Evolutionary conservation across 2,113 vertebrate genomes (phyloP).

Genomic region (Melanerpes formicivorus): DNA sequence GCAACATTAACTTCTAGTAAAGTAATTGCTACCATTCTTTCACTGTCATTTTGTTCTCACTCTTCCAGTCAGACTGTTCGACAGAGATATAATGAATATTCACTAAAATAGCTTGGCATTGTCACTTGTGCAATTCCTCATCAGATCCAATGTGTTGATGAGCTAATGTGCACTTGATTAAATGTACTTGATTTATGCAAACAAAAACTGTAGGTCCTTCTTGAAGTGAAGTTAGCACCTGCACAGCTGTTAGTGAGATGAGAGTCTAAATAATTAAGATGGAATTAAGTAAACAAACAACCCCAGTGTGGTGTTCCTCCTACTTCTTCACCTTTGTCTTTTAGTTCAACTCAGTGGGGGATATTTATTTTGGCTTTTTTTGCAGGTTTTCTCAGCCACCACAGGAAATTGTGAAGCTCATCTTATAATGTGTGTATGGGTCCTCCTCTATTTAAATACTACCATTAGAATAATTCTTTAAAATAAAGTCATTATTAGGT

Average conservation of each 20-base stretch:
- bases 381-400: not conserved
- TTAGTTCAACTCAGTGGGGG: not conserved
- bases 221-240: constrained; percentile 51
- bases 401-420: not conserved
- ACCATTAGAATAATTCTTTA: not conserved
- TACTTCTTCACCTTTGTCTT: constrained; percentile 12
- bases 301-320: not conserved
- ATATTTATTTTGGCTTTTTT: constrained; percentile 3
- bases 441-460: not conserved
- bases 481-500: not conserved
- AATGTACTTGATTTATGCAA: constrained; percentile 52
- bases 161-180: constrained; percentile 66
- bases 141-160: constrained; percentile 53
- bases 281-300: constrained; percentile 65
- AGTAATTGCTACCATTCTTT: constrained; percentile 59
- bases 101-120: constrained; percentile 61
- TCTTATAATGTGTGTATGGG: not conserved
- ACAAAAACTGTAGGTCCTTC: constrained; percentile 49
- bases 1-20: constrained; percentile 39
- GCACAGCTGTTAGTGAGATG: constrained; percentile 43
- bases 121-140: constrained; percentile 47
- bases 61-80: constrained; percentile 56
- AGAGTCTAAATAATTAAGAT: constrained; percentile 53
- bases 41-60: constrained; percentile 64
- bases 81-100: constrained; percentile 52